Conservation (phyloP, 1,140 invertebrate genomes). For the Charaxes varanes region DNA sequence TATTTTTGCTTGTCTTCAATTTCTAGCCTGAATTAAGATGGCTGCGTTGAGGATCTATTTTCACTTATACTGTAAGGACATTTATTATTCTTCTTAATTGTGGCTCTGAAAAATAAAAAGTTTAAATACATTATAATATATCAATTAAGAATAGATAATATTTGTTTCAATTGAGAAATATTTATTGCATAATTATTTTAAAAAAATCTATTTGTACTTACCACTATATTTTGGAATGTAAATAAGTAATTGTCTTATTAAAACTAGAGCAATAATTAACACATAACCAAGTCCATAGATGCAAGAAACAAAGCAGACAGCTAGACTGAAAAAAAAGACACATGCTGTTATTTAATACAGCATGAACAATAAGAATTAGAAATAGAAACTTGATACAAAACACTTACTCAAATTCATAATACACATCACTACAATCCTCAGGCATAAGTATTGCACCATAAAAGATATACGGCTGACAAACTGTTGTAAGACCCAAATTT, state of each 20-base stretch:
- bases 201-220: too few species aligned
- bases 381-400: neutral
- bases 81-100: constrained; percentile 44
- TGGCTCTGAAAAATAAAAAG: constrained; percentile 38
- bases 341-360: constrained; percentile 3
- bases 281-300: constrained; percentile 52
- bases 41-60: too few species aligned
- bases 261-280: constrained; percentile 38
- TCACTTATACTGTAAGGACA: constrained; percentile 27
- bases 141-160: neutral
- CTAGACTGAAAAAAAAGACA: constrained; percentile 37
- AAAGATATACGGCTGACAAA: constrained; percentile 81
- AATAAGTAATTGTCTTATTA: constrained; percentile 47
- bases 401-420: constrained; percentile 79
- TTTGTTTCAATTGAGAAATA: too few species aligned
- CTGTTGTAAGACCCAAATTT: constrained; percentile 81
- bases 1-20: too few species aligned
- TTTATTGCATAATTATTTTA: too few species aligned
- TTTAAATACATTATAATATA: neutral
- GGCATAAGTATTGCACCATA: constrained; percentile 79
- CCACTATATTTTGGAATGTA: constrained; percentile 57
- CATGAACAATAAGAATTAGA: constrained; percentile 2
- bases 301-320: constrained; percentile 46
- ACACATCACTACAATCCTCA: constrained; percentile 82
- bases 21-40: too few species aligned